Percentiles rank a stretch among this genome's conserved stretches.
Evolutionary conservation across 2,888 invertebrate genomes (phyloP).

Genomic region (Atherix ibis): DNA sequence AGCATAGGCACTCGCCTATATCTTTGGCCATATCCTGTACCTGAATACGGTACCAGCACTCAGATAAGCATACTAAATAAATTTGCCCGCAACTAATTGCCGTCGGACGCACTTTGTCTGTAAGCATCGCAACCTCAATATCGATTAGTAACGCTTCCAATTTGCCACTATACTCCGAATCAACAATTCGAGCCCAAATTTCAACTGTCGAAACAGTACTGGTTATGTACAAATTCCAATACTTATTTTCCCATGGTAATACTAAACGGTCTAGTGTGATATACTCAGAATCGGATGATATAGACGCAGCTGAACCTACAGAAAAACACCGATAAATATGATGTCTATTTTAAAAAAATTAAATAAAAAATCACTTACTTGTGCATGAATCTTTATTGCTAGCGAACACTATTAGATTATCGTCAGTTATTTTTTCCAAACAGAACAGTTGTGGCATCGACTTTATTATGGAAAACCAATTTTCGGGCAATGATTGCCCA

Average conservation of each 20-base stretch:
- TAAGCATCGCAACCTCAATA: slow-evolving; percentile 33
- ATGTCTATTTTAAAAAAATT: too few relatives aligned
- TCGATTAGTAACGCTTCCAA: slow-evolving; percentile 37
- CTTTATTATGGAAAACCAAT: slow-evolving; percentile 49
- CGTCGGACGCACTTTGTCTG: slow-evolving; percentile 16
- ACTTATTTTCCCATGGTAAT: slow-evolving; percentile 22
- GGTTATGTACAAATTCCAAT: slow-evolving; percentile 44
- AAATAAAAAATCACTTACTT: slow-evolving; percentile 5
- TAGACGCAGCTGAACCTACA: slow-evolving; percentile 8
- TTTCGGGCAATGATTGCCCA: slow-evolving; percentile 47
- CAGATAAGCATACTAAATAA: slow-evolving; percentile 32
- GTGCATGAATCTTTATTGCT: slow-evolving; percentile 16
- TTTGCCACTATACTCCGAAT: slow-evolving; percentile 42
- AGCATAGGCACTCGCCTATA: slow-evolving; percentile 37
- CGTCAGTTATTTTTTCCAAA: slow-evolving; percentile 22
- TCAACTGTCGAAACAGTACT: slow-evolving; percentile 44
- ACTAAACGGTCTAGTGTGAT: slow-evolving; percentile 15
- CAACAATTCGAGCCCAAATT: slow-evolving; percentile 51
- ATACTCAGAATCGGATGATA: slow-evolving; percentile 4
- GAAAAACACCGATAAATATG: too few relatives aligned
- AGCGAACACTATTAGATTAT: slow-evolving; percentile 24
- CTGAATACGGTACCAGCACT: slow-evolving; percentile 41
- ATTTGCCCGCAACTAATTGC: slow-evolving; percentile 20
- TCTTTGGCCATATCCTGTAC: slow-evolving; percentile 35
- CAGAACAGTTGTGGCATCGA: slow-evolving; percentile 37